phyloP scores from a whole-genome alignment of 2,797 vertebrate genomes.

The Thamnophis elegans region DNA sequence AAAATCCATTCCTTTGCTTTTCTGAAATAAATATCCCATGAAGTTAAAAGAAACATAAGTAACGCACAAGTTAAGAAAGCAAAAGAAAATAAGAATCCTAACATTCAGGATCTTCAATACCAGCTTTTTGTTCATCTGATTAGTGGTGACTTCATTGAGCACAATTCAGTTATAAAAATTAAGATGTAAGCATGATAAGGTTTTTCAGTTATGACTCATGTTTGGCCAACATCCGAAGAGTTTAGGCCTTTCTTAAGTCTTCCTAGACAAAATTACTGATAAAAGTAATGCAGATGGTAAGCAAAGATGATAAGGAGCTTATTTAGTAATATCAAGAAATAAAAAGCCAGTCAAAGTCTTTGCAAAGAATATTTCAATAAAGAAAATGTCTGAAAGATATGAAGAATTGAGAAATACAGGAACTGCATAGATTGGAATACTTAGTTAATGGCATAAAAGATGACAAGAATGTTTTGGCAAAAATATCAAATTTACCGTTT shows the following conservation, averaged over 20 bases:
- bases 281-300: slow-evolving; percentile 37
- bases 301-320: slow-evolving; percentile 31
- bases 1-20: neutral
- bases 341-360: slow-evolving; percentile 25
- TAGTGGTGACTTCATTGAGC: neutral
- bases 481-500: slow-evolving; percentile 10
- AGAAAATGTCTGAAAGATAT: slow-evolving; percentile 31
- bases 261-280: slow-evolving; percentile 35
- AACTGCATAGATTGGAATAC: slow-evolving; percentile 43
- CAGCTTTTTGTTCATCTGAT: slow-evolving; percentile 1
- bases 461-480: slow-evolving; percentile 35
- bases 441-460: slow-evolving; percentile 22
- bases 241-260: slow-evolving; percentile 21
- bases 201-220: slow-evolving; percentile 25
- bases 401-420: slow-evolving; percentile 1
- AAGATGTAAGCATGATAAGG: slow-evolving; percentile 3
- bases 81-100: neutral
- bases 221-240: slow-evolving; percentile 29
- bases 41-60: neutral
- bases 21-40: neutral
- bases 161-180: slow-evolving; percentile 6
- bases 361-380: slow-evolving; percentile 32
- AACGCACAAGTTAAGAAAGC: neutral
- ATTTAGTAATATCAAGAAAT: slow-evolving; percentile 38
- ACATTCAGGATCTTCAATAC: neutral